Percentiles rank a stretch among this genome's conserved stretches.
phyloP scores from a whole-genome alignment of 2,797 vertebrate genomes.

The Otus scops region DNA sequence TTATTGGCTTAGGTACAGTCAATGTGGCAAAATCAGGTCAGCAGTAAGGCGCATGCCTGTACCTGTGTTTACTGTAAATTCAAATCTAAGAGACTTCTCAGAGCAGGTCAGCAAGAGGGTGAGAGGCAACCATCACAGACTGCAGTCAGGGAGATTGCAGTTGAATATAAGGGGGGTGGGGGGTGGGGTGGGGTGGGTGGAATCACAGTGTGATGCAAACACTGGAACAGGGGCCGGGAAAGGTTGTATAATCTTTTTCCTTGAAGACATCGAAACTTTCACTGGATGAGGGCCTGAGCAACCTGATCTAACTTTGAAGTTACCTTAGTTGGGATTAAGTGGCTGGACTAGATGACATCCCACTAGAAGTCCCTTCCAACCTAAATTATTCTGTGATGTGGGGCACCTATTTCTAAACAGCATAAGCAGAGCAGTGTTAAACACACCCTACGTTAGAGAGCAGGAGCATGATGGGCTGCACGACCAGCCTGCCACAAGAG shows the following conservation, averaged over 20 bases:
- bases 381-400: neutral
- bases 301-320: neutral
- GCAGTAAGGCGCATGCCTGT: neutral
- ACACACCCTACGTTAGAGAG: fast-evolving
- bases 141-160: neutral
- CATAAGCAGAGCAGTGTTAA: neutral
- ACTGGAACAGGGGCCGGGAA: neutral
- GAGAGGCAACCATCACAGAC: neutral
- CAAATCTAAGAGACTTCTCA: neutral
- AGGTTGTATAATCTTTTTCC: neutral
- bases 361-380: neutral
- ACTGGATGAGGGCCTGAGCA: neutral
- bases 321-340: neutral
- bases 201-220: neutral
- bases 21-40: neutral
- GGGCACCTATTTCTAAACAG: neutral
- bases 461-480: neutral
- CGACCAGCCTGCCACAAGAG: constrained; percentile 16
- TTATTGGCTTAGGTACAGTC: neutral
- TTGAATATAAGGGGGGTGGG: neutral
- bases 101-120: neutral
- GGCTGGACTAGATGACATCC: neutral
- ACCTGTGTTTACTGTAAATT: neutral
- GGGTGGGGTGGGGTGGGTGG: no score
- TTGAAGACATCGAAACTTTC: neutral